Base-by-base conservation (phyloP, 1,140 invertebrate species). In the Atta colombica region DNA sequence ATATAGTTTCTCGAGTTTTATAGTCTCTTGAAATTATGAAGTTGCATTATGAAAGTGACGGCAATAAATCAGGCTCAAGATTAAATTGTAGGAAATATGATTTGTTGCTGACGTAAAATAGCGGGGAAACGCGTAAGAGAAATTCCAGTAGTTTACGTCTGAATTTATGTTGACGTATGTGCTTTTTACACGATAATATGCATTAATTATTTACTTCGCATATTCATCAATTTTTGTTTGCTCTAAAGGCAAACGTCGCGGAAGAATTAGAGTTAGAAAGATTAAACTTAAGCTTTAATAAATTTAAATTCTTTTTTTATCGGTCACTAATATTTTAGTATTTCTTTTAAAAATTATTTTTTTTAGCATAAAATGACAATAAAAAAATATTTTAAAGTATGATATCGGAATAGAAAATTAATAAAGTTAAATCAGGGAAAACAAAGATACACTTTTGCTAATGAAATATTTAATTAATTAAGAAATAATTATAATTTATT, bases 21-120 rank as follows among this genome's bases (percentile, higher is more conserved):
- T 81, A 69, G n/a, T 55, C 45, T 81, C 65, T 69, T 66, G 65
- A 49, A 81, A 81, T 81, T 81, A 81, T 69, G 31, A 69, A 69
- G 77, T 39, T 69, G 55, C 25, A 75, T 74, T 74, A 45, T 74
- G 63, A 75, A 84, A 75, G 55, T 49, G 53, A 75, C 39, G 69
- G 58, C 80, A 74, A 84, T 84, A 49, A 75, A 84, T 75, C 55
- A 72, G 55, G 25, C 18, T 60, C 28, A 75, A 63, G 80, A 84
- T 75, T 84, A 75, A 84, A 75, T 84, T 75, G 45, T 75, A 75
- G 35, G 58, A 84, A 84, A 75, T 65, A 63, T 74, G 69, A 84
- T 84, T 84, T 75, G 66, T 84, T 75, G 55, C 51, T 60, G 69
- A 63, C 58, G 28, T 84, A 49, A 84, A 84, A 84, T 60, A 84